These are phyloP conservation scores for Geotrupes spiniger DNA, from an alignment of 2,888 invertebrate genomes.

Conservation along the genomic window DNA sequence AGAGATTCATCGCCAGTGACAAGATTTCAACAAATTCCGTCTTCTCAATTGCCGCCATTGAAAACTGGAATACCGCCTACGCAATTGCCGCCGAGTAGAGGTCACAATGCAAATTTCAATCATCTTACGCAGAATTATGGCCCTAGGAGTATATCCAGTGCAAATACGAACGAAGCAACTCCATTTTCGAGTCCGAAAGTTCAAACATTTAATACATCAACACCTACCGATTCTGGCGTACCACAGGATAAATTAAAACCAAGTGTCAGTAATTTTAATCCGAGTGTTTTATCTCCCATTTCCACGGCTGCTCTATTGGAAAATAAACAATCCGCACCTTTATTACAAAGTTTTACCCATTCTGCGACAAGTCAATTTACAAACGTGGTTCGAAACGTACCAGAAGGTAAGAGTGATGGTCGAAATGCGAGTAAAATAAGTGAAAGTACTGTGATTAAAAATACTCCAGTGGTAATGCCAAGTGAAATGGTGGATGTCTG, in stretches of 20 bases:
- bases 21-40: slow-evolving; percentile 32
- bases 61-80: slow-evolving; percentile 37
- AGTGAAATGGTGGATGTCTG: background rate
- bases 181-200: slow-evolving; percentile 34
- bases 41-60: slow-evolving; percentile 38
- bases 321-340: background rate
- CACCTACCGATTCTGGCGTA: slow-evolving; percentile 28
- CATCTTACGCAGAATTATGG: slow-evolving; percentile 31
- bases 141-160: slow-evolving; percentile 26
- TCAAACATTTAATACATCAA: slow-evolving; percentile 37
- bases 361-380: slow-evolving; percentile 29
- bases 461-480: background rate
- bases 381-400: slow-evolving; percentile 15
- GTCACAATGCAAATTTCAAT: slow-evolving; percentile 18
- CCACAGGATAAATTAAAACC: slow-evolving; percentile 1
- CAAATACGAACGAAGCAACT: slow-evolving; percentile 22
- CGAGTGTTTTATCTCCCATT: slow-evolving; percentile 21
- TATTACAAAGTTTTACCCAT: slow-evolving; percentile 22
- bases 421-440: background rate
- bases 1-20: slow-evolving; percentile 45
- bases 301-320: background rate
- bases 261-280: slow-evolving; percentile 16
- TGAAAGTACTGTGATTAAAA: background rate
- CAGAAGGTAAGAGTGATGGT: slow-evolving; percentile 4
- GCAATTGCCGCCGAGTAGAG: slow-evolving; percentile 36